Evolutionary conservation across 2,113 vertebrate genomes (phyloP), one percentile per base, ranked within the genome.

Genomic region (Desmodus rotundus): DNA sequence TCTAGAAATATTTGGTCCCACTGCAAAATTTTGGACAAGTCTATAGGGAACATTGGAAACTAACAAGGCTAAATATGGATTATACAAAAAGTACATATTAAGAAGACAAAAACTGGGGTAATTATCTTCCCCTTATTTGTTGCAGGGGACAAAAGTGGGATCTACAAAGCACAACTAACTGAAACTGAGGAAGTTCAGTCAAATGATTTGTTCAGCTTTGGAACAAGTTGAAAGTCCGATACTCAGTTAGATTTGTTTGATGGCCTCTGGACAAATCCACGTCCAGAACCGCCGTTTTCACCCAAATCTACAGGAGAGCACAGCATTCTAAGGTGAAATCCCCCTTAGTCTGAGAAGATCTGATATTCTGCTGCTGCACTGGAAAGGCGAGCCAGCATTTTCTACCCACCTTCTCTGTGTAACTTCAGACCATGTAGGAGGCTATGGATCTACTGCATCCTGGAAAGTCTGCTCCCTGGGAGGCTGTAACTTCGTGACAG

Each of bases 271-370:
- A 28, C 19, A 76, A 20, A 24, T 11, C 19, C 38, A 24, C 0
- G 12, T 68, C 56, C 4, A 43, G 47, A 31, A 54, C 3, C 5
- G n/a, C 36, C 24, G 5, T 38, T 74, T 72, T 47, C 10, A 54
- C n/a, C n/a, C 8, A 31, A 67, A 17, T 67, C 33, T 28, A 8
- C 31, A 19, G 0, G 11, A 2, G 1, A 70, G 38, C 28, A 8
- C 9, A 19, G 26, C 1, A 0, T 15, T 36, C 33, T 36, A 4
- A 3, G 2, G 6, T 12, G 28, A 33, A 3, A 0, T 6, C 36
- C 47, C 1, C 20, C 43, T 45, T 38, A 17, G 10, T 2, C 2
- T 4, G 74, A 54, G 63, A 70, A 74, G 15, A 11, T 16, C 19
- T 2, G 50, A 52, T 36, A 4, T 11, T 52, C 50, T 5, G 14